phyloP scores from a whole-genome alignment of 2,888 invertebrate genomes.

The Pseudococcus jackbeardsleyi region DNA sequence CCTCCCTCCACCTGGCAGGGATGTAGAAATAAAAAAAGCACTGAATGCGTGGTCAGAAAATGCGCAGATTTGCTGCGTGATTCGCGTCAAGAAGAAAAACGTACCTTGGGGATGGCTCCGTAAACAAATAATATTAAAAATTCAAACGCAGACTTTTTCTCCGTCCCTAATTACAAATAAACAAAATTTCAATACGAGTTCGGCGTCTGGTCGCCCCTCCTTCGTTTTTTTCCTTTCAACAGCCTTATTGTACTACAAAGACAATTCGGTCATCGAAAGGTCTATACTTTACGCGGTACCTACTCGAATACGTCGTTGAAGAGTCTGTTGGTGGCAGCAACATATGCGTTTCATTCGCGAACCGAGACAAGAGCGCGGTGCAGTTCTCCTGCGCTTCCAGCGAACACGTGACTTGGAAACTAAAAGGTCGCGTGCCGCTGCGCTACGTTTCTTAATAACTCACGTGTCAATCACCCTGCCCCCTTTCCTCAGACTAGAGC shows the following conservation, averaged over 20 bases:
- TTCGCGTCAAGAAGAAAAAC: too few species aligned
- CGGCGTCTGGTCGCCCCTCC: background rate
- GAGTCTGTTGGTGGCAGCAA: constrained; percentile 50
- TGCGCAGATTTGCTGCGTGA: too few species aligned
- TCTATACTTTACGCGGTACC: background rate
- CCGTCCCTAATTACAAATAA: constrained; percentile 44
- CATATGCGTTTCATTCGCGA: background rate
- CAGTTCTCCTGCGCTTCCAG: background rate
- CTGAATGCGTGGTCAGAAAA: too few species aligned
- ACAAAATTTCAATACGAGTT: constrained; percentile 27
- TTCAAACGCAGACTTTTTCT: constrained; percentile 34
- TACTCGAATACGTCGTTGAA: background rate
- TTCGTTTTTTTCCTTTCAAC: background rate
- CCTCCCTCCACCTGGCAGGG: too few species aligned
- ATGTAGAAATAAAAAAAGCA: too few species aligned
- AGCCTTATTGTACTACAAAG: background rate
- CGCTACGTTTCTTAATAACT: constrained; percentile 5
- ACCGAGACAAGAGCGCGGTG: background rate
- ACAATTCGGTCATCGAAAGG: constrained; percentile 47
- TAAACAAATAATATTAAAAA: constrained; percentile 7
- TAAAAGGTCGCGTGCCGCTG: constrained; percentile 41
- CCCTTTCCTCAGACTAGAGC: background rate
- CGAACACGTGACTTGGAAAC: constrained; percentile 30
- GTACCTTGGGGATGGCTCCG: too few species aligned
- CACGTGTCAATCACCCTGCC: constrained; percentile 23